These are phyloP conservation scores for Nannoperca australis DNA, from an alignment of 2,797 vertebrate genomes.

Conservation along the genomic window DNA sequence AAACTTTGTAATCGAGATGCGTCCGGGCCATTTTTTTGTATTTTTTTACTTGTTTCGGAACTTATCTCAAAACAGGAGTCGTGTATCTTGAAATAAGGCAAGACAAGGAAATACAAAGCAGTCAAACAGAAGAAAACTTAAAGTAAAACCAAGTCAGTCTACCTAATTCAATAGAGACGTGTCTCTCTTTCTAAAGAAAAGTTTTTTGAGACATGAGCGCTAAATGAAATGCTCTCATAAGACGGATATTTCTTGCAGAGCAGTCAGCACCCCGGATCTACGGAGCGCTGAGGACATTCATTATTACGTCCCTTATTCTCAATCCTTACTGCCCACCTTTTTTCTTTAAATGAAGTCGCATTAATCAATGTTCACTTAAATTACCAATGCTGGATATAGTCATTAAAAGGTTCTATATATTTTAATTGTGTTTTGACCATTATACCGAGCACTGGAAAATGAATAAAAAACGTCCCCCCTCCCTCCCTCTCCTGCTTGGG, in stretches of 20 bases:
- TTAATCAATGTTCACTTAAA: conserved; percentile 79
- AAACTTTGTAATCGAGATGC: conserved; percentile 47
- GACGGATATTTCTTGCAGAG: conserved; percentile 48
- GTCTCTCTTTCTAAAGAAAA: not conserved
- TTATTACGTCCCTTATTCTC: conserved; percentile 74
- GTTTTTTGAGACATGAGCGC: not conserved
- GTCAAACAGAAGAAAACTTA: not conserved
- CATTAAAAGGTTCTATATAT: conserved; percentile 77
- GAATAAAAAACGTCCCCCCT: conserved; percentile 69
- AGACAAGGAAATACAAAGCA: not conserved
- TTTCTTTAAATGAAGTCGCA: conserved; percentile 72
- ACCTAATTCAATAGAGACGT: rapidly evolving
- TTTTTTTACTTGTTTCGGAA: conserved; percentile 2
- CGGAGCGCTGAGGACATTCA: conserved; percentile 71
- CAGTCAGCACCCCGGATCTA: conserved; percentile 60
- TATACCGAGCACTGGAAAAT: conserved; percentile 69
- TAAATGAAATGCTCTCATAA: conserved; percentile 3
- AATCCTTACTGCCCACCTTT: conserved; percentile 62
- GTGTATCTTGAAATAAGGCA: not conserved
- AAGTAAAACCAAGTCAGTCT: not conserved
- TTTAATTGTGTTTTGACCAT: conserved; percentile 81
- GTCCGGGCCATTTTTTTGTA: not conserved
- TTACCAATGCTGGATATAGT: conserved; percentile 69
- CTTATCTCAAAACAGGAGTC: not conserved
- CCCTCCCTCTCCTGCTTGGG: conserved; percentile 51